Base-by-base conservation (phyloP, 2,113 vertebrate genomes). In the Himantopus leucocephalus region DNA sequence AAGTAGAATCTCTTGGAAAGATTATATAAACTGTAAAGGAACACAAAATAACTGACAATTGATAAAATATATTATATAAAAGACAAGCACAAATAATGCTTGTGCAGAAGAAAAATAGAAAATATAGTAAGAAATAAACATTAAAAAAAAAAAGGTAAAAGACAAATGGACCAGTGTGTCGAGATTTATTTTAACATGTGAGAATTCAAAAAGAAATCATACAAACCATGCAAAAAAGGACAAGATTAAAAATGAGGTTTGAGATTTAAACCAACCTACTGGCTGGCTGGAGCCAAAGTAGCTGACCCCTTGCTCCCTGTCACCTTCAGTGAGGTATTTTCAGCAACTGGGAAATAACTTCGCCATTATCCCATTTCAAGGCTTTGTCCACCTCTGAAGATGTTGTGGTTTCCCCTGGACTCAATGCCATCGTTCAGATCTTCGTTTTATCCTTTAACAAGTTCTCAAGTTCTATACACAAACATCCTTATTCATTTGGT, bases 241-340 rank as follows among this genome's bases (percentile, higher is more conserved):
- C 20, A 79, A 27, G 23, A 90, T 18, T 56, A 47, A 86, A 94
- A 84, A 87, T 37, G 0, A 48, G 11, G 14, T 74, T 24, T 89
- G 27, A 64, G 41, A 21, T 53, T 59, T 68, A 89, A 71, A 30
- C 52, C 19, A 71, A 37, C 3, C 27, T 64, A 22, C 45, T 48
- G n/a, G 30, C 66, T 70, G 23, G 21, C 43, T 59, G 43, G 12
- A 80, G 26, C 19, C 58, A 67, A 72, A 77, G 41, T 0, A 91
- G 22, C 53, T 52, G 34, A 70, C 37, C 2, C 14, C 11, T 84
- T 2, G 0, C 32, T 67, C 41, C 29, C 12, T 3, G 2, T 37
- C 74, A 47, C 20, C n/a, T 48, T 72, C 37, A 62, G 6, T 56
- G 30, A 72, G 14, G 8, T 9, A 63, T 67, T 60, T 73, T 80